Conservation (phyloP, 2,113 vertebrate genomes). For the Tinamus guttatus region DNA sequence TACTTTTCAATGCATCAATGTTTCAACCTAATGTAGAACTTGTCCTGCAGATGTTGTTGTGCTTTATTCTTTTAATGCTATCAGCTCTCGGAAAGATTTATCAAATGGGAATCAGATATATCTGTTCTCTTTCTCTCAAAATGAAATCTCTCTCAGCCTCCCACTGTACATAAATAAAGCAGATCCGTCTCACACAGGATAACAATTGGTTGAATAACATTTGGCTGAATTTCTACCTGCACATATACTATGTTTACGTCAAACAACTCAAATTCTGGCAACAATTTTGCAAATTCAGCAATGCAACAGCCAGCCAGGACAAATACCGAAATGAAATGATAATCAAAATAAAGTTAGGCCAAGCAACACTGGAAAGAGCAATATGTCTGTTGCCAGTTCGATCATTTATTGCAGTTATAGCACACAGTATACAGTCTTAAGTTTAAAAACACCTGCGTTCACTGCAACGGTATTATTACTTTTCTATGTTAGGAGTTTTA, state of each 20-base stretch:
- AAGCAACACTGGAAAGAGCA: neutral
- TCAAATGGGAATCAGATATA: neutral
- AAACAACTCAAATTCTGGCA: slow-evolving; percentile 18
- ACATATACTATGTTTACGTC: neutral
- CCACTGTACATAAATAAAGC: neutral
- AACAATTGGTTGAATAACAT: neutral
- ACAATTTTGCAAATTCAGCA: neutral
- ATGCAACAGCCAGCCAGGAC: slow-evolving; percentile 26
- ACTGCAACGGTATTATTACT: neutral
- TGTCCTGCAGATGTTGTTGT: neutral
- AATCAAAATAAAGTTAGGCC: slow-evolving; percentile 24
- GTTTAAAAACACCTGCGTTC: neutral
- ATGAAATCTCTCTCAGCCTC: neutral
- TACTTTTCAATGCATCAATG: neutral
- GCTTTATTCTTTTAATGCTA: neutral
- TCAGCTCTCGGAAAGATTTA: neutral
- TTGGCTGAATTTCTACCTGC: neutral
- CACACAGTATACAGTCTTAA: neutral
- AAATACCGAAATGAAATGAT: slow-evolving; percentile 40
- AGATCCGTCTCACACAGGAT: neutral
- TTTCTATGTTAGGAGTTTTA: neutral
- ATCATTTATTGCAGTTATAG: neutral
- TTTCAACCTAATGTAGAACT: neutral
- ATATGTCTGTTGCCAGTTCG: neutral
- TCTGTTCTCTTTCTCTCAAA: neutral